Conservation (phyloP, 2,888 invertebrate species). For the Neoscelio sp. region DNA sequence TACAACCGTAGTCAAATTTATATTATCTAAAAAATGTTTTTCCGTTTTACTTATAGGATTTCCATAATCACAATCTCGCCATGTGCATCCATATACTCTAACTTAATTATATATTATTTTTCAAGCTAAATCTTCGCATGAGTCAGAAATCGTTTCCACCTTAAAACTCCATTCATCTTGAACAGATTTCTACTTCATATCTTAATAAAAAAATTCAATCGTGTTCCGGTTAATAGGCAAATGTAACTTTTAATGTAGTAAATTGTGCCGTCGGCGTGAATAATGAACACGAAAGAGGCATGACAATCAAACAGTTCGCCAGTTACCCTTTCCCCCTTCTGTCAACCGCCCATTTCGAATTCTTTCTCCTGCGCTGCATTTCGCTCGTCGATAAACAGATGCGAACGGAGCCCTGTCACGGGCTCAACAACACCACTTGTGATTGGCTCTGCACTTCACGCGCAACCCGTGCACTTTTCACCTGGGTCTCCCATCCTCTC, state of each 20-base stretch:
- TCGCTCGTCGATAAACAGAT: slow-evolving; percentile 49
- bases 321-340: background rate
- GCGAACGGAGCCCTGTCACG: slow-evolving; percentile 24
- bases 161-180: too few relatives aligned
- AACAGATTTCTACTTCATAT: too few relatives aligned
- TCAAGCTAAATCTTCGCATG: too few relatives aligned
- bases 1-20: too few relatives aligned
- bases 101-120: too few relatives aligned
- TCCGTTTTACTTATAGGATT: too few relatives aligned
- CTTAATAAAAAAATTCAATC: too few relatives aligned
- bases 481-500: slow-evolving; percentile 17
- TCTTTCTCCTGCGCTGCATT: slow-evolving; percentile 34
- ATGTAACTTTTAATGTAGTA: slow-evolving; percentile 9
- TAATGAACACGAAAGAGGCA: slow-evolving; percentile 22
- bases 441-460: slow-evolving; percentile 46
- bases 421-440: slow-evolving; percentile 35
- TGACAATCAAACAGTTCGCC: slow-evolving; percentile 8
- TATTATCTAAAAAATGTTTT: too few relatives aligned
- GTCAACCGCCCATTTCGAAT: slow-evolving; percentile 37
- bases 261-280: slow-evolving; percentile 6
- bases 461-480: slow-evolving; percentile 40
- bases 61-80: too few relatives aligned
- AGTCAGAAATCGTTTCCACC: too few relatives aligned
- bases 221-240: background rate
- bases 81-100: too few relatives aligned